These are phyloP conservation scores for Trachops cirrhosus DNA, from an alignment of 2,797 vertebrate species.

Conservation along the genomic window DNA sequence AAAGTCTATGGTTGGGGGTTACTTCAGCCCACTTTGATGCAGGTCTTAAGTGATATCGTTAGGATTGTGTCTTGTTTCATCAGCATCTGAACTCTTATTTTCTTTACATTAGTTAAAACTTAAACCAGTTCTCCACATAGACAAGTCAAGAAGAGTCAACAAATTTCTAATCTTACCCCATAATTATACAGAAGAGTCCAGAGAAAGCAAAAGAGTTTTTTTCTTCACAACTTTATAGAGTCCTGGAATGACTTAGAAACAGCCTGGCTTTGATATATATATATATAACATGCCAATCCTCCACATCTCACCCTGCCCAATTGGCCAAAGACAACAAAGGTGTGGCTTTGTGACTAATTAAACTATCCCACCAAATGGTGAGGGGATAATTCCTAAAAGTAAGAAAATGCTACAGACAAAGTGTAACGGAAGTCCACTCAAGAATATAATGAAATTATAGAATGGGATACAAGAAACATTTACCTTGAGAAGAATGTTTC, in stretches of 20 bases:
- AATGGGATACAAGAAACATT: neutral
- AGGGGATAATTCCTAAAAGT: neutral
- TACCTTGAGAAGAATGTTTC: neutral
- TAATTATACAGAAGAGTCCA: neutral
- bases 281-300: neutral
- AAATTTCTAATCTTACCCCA: neutral
- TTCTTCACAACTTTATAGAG: neutral
- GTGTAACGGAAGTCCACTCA: neutral
- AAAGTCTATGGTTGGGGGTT: neutral
- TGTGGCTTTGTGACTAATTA: neutral
- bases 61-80: neutral
- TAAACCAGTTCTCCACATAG: neutral
- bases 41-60: neutral
- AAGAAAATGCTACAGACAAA: neutral
- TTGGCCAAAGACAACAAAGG: neutral
- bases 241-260: neutral
- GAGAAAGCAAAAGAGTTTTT: neutral
- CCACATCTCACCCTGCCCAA: neutral
- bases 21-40: neutral
- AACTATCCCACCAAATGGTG: neutral
- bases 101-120: neutral
- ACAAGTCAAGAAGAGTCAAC: neutral
- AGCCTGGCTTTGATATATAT: neutral
- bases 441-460: slow-evolving; percentile 3
- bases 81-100: neutral